These are phyloP conservation scores for Drosophila emarginata DNA, from an alignment of 2,888 invertebrate species.

Conservation along the genomic window DNA sequence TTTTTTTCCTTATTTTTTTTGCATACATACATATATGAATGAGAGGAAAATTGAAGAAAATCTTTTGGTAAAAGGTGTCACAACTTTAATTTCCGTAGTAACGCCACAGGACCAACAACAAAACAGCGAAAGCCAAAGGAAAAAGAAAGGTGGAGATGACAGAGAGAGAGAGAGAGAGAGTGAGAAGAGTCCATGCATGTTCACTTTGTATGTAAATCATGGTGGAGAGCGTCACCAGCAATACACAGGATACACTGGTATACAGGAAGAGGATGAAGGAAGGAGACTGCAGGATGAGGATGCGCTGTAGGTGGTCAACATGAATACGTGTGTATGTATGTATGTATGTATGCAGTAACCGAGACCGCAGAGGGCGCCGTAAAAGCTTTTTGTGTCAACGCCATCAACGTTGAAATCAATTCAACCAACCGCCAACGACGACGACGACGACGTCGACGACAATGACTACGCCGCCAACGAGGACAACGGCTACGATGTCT, in stretches of 20 bases:
- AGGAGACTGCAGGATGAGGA: conserved; percentile 52
- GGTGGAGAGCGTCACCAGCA: conserved; percentile 52
- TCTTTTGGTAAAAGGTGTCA: conserved; percentile 67
- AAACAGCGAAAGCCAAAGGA: conserved; percentile 34
- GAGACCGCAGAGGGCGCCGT: conserved; percentile 77
- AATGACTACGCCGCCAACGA: conserved; percentile 20
- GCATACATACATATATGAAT: conserved; percentile 3
- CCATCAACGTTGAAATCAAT: conserved; percentile 76
- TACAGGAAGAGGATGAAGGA: conserved; percentile 35
- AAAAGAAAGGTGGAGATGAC: conserved; percentile 23
- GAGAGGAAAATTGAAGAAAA: conserved; percentile 12
- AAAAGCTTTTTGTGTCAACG: conserved; percentile 81
- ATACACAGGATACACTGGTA: conserved; percentile 34
- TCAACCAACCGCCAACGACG: conserved; percentile 59
- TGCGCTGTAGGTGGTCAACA: conserved; percentile 74
- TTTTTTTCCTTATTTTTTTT: conserved; percentile 17
- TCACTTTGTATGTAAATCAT: conserved; percentile 77
- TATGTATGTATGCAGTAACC: conserved; percentile 37
- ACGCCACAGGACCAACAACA: conserved; percentile 58
- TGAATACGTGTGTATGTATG: neutral
- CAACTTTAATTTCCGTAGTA: conserved; percentile 71
- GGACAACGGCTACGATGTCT: conserved; percentile 39
- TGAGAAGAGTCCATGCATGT: conserved; percentile 49
- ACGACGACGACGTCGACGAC: conserved; percentile 21
- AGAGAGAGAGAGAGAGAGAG: conserved; percentile 10